Evolutionary conservation across 1,140 invertebrate species (phyloP).

Genomic region (Chymomyza costata): DNA sequence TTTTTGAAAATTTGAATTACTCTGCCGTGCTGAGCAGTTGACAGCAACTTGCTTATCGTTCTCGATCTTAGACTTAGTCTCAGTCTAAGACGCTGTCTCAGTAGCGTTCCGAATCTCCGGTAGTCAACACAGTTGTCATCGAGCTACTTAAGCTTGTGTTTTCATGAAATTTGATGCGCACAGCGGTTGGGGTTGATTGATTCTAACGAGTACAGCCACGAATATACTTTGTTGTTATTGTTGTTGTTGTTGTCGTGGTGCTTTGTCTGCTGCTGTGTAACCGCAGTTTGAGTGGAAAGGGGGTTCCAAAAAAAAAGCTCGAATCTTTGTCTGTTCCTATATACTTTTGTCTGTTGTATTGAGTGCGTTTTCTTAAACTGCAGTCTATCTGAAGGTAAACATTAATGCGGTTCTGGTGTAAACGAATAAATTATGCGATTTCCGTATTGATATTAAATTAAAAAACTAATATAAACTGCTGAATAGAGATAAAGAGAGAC

Average conservation of each 20-base stretch:
- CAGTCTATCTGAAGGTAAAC: no score
- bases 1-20: slow-evolving; percentile 41
- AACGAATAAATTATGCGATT: no score
- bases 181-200: slow-evolving; percentile 15
- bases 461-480: no score
- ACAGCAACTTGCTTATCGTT: slow-evolving; percentile 24
- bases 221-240: no score
- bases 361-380: no score
- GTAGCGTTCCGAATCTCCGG: not conserved
- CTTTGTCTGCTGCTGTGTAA: slow-evolving; percentile 9
- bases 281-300: slow-evolving; percentile 5
- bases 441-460: no score
- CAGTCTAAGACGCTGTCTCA: slow-evolving; percentile 15
- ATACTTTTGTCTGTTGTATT: no score
- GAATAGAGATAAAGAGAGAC: no score
- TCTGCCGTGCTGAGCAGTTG: slow-evolving; percentile 14
- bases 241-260: no score
- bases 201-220: not conserved
- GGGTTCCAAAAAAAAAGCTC: no score
- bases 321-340: no score
- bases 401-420: no score
- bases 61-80: slow-evolving; percentile 17
- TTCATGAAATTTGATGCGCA: slow-evolving; percentile 17
- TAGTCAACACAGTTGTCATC: not conserved
- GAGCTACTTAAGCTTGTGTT: slow-evolving; percentile 1